These are phyloP conservation scores for Tetramorium simillimum DNA, from an alignment of 1,140 invertebrate genomes.

Conservation along the genomic window DNA sequence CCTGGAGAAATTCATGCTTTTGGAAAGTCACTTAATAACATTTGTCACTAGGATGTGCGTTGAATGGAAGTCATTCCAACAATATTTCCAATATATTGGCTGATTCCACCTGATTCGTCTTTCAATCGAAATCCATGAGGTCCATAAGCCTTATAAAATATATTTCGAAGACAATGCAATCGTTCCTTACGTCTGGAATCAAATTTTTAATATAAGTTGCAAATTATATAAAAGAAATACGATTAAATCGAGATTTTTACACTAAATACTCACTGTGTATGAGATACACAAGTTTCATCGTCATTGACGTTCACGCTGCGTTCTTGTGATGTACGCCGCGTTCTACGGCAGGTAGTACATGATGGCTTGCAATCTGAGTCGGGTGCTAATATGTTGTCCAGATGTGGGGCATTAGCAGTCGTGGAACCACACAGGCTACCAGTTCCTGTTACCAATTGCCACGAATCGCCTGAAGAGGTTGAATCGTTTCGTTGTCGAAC, in stretches of 20 bases:
- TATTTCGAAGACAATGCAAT: constrained; percentile 86
- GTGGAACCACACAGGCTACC: constrained; percentile 88
- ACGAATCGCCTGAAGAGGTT: constrained; percentile 87
- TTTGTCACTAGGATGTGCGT: constrained; percentile 84
- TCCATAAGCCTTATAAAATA: constrained; percentile 86
- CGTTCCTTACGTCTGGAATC: constrained; percentile 85
- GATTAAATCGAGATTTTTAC: not conserved
- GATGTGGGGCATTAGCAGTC: constrained; percentile 83
- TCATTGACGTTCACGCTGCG: constrained; percentile 84
- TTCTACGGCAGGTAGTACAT: constrained; percentile 77
- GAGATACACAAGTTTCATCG: constrained; percentile 77
- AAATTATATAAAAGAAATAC: not conserved
- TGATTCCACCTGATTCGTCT: constrained; percentile 84
- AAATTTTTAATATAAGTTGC: constrained; percentile 24
- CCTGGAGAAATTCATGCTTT: constrained; percentile 68
- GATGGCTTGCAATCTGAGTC: constrained; percentile 79
- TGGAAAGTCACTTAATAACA: constrained; percentile 53
- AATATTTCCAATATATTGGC: constrained; percentile 84
- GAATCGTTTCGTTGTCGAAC: constrained; percentile 87
- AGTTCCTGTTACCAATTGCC: constrained; percentile 90
- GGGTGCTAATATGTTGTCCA: constrained; percentile 78
- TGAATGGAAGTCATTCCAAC: constrained; percentile 85
- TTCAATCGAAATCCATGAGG: constrained; percentile 86
- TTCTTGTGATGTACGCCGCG: constrained; percentile 78
- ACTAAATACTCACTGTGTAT: constrained; percentile 75